Percentiles rank a stretch among this genome's conserved stretches.
phyloP scores from a whole-genome alignment of 2,888 invertebrate species.

The Amphimallon solstitiale region DNA sequence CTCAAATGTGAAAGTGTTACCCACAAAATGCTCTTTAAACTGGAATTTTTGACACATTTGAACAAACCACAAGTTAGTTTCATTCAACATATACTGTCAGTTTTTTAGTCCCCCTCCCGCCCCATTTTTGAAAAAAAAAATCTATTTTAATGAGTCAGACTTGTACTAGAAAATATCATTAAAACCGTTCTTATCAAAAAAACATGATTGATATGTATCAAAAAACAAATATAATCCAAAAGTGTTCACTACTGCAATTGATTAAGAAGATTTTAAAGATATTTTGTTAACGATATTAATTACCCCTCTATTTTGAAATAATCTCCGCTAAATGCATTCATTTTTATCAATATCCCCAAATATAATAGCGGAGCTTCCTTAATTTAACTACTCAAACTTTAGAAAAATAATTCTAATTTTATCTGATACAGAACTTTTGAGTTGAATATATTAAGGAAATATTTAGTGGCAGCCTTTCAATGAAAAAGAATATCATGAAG shows the following conservation, averaged over 20 bases:
- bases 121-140: background rate
- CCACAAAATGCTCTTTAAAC: slow-evolving; percentile 6
- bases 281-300: slow-evolving; percentile 9
- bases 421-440: slow-evolving; percentile 36
- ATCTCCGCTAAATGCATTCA: slow-evolving; percentile 18
- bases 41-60: background rate
- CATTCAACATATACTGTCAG: slow-evolving; percentile 15
- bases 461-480: slow-evolving; percentile 3
- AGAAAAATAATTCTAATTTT: slow-evolving; percentile 40
- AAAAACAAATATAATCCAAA: slow-evolving; percentile 6
- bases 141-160: background rate
- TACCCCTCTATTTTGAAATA: background rate
- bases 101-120: slow-evolving; percentile 2
- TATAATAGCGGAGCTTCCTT: slow-evolving; percentile 35
- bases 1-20: slow-evolving; percentile 21
- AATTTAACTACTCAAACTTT: slow-evolving; percentile 36
- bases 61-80: slow-evolving; percentile 18
- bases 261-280: slow-evolving; percentile 12
- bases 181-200: background rate
- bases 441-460: slow-evolving; percentile 35
- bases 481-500: background rate
- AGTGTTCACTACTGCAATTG: background rate
- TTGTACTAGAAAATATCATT: slow-evolving; percentile 1
- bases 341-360: slow-evolving; percentile 12
- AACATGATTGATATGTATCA: slow-evolving; percentile 33